A percentile compares a stretch with the other conserved stretches of the same genome.
Conservation (phyloP, 1,140 invertebrate species). For the Zaprionus taronus region DNA sequence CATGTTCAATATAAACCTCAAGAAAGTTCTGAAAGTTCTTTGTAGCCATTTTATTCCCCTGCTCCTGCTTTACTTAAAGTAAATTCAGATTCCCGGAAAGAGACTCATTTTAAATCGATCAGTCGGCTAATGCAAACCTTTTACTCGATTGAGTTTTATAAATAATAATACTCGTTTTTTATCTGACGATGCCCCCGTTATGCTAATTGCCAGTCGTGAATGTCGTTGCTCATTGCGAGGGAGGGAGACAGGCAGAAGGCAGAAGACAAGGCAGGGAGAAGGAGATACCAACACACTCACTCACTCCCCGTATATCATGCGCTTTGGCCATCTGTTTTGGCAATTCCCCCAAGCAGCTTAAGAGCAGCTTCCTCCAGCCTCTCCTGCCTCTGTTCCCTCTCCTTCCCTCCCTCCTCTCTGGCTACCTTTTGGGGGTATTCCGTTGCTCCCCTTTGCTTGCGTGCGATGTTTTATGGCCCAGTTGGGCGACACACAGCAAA, state of each 20-base stretch:
- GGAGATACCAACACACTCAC: not conserved
- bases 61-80: not conserved
- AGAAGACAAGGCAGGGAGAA: not conserved
- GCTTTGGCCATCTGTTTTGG: constrained; percentile 40
- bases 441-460: constrained; percentile 20
- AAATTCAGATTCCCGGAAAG: not conserved
- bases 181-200: constrained; percentile 35
- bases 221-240: constrained; percentile 36
- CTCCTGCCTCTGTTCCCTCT: not conserved
- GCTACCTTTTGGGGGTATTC: constrained; percentile 32
- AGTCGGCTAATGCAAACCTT: constrained; percentile 7
- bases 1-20: not conserved
- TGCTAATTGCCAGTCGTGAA: constrained; percentile 32
- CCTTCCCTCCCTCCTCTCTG: not conserved
- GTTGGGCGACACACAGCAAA: constrained; percentile 42
- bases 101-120: not conserved
- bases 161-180: constrained; percentile 31
- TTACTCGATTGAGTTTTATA: constrained; percentile 13
- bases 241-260: not conserved
- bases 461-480: constrained; percentile 58
- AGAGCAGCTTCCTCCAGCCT: constrained; percentile 12
- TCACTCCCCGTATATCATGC: constrained; percentile 35
- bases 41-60: not conserved
- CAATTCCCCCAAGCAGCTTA: constrained; percentile 41
- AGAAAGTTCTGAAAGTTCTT: not conserved